These are phyloP conservation scores for Lanistes nyassanus DNA, from an alignment of 1,140 invertebrate species.

Conservation along the genomic window DNA sequence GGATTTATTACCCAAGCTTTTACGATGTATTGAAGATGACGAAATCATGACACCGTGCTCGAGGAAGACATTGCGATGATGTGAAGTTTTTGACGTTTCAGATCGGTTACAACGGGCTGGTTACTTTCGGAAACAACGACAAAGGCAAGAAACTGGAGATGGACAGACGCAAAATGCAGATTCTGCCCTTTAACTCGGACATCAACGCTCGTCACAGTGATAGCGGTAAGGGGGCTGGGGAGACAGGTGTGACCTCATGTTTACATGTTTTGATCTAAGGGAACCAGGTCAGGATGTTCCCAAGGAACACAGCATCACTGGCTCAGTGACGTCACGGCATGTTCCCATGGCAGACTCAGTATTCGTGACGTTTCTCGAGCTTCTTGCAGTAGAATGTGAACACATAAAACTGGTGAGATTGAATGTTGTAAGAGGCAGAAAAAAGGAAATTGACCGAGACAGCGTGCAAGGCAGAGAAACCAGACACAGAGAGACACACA, in stretches of 20 bases:
- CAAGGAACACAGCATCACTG: too few relatives aligned
- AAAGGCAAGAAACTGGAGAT: slow-evolving; percentile 5
- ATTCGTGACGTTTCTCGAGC: not conserved
- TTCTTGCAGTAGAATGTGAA: not conserved
- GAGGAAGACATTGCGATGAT: too few relatives aligned
- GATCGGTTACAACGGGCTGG: slow-evolving; percentile 4
- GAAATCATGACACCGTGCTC: too few relatives aligned
- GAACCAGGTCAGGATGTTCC: too few relatives aligned
- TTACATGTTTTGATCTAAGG: not conserved
- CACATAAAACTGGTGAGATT: too few relatives aligned
- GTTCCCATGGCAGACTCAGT: not conserved
- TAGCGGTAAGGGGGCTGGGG: not conserved
- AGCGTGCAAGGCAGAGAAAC: too few relatives aligned
- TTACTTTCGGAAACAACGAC: slow-evolving; percentile 10
- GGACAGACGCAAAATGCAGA: not conserved
- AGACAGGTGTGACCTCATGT: not conserved
- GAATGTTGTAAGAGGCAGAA: too few relatives aligned
- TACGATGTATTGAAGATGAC: too few relatives aligned
- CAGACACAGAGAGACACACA: too few relatives aligned
- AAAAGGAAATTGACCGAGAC: too few relatives aligned
- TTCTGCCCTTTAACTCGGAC: not conserved
- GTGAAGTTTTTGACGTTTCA: not conserved
- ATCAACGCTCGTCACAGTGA: not conserved
- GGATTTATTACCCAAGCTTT: too few relatives aligned
- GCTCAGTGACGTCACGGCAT: not conserved